phyloP scores from a whole-genome alignment of 2,888 invertebrate species.

The Auanema sp. region DNA sequence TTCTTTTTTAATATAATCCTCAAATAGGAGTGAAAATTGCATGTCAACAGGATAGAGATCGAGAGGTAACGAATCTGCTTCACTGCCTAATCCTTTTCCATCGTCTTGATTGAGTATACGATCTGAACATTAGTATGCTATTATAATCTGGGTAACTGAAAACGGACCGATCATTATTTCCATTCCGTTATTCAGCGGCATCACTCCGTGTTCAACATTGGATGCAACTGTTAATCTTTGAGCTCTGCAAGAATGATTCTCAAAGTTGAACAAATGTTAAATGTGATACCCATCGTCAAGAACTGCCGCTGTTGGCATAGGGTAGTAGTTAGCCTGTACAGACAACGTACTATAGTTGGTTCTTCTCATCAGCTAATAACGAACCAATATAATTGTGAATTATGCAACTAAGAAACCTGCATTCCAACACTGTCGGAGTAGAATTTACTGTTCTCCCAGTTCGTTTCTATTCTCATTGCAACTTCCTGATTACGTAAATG shows the following conservation, averaged over 20 bases:
- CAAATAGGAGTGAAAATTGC: constrained; percentile 37
- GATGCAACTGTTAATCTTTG: constrained; percentile 17
- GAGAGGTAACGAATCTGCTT: constrained; percentile 34
- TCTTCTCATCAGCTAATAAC: constrained; percentile 28
- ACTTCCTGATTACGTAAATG: constrained; percentile 37
- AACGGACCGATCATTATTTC: constrained; percentile 30
- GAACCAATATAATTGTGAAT: not conserved
- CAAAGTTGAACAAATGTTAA: not conserved
- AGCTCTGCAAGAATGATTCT: not conserved
- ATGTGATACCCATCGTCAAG: constrained; percentile 20
- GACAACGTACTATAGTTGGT: constrained; percentile 21
- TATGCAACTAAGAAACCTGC: constrained; percentile 29
- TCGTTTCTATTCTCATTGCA: constrained; percentile 26
- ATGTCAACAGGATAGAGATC: constrained; percentile 44
- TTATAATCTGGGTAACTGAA: not conserved
- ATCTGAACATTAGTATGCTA: constrained; percentile 21
- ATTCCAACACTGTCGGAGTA: constrained; percentile 43
- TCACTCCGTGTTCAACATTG: constrained; percentile 32
- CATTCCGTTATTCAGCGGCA: constrained; percentile 13
- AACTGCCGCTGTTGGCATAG: constrained; percentile 48
- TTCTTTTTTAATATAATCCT: constrained; percentile 10
- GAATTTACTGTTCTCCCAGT: constrained; percentile 9
- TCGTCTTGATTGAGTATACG: constrained; percentile 50
- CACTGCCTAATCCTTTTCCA: constrained; percentile 45
- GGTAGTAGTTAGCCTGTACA: constrained; percentile 43